Conservation (phyloP, 2,113 vertebrate genomes). For the Oncorhynchus gorbuscha region DNA sequence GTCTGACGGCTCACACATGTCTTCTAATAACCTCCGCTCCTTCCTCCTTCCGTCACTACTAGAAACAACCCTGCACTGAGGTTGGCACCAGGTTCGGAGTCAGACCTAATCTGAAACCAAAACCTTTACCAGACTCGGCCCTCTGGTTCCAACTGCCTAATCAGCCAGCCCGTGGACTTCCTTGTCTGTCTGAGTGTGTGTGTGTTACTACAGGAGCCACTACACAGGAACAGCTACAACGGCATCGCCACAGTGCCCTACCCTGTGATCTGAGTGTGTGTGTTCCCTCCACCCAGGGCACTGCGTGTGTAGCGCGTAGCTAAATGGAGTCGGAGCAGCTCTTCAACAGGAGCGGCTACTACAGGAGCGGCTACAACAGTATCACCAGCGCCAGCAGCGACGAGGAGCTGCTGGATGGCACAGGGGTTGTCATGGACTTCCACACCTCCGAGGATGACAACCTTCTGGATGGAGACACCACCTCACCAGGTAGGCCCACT, state of each 20-base stretch:
- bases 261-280: background rate
- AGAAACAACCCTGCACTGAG: background rate
- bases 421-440: constrained; percentile 96
- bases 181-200: background rate
- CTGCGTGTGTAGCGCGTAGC: constrained; percentile 63
- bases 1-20: background rate
- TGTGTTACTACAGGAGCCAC: background rate
- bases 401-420: constrained; percentile 96
- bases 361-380: constrained; percentile 98
- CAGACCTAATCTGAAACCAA: background rate
- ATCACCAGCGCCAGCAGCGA: constrained; percentile 98
- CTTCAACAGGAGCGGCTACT: constrained; percentile 90
- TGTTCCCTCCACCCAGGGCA: constrained; percentile 65
- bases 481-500: constrained; percentile 82
- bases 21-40: background rate
- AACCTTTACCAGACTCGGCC: background rate
- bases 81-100: background rate
- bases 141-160: background rate
- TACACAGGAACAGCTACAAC: too few species aligned
- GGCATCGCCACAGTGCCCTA: too few species aligned
- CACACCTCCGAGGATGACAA: constrained; percentile 98
- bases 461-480: constrained; percentile 92
- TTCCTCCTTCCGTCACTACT: background rate
- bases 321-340: constrained; percentile 99
- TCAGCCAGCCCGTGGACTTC: background rate